Evolutionary conservation across 2,888 invertebrate species (phyloP).

Genomic region (Sesia bembeciformis): DNA sequence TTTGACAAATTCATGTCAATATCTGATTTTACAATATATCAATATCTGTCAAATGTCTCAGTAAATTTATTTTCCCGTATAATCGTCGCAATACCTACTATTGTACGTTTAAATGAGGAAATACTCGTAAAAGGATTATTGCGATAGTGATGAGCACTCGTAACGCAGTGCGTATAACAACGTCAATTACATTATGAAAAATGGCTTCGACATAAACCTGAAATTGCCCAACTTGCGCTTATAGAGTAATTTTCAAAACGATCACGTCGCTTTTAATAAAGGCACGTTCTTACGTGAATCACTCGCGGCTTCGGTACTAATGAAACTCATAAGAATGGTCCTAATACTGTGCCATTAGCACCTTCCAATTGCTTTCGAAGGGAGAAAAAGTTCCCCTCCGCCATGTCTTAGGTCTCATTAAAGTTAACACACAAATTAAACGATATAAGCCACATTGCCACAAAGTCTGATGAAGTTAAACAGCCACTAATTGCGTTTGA

Average conservation of each 20-base stretch:
- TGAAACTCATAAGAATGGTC: slow-evolving; percentile 66
- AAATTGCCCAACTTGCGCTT: slow-evolving; percentile 16
- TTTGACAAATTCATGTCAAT: too few species aligned
- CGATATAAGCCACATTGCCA: background rate
- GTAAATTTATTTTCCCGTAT: too few species aligned
- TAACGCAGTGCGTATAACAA: background rate
- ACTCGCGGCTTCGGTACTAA: slow-evolving; percentile 58
- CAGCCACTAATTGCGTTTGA: too few species aligned
- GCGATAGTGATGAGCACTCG: background rate
- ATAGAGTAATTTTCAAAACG: slow-evolving; percentile 56
- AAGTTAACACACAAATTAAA: background rate
- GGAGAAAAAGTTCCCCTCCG: slow-evolving; percentile 47
- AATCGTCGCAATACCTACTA: too few species aligned
- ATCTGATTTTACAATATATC: too few species aligned
- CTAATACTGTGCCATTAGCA: slow-evolving; percentile 60
- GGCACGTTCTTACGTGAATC: slow-evolving; percentile 65
- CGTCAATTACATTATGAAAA: slow-evolving; percentile 6
- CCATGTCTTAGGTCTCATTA: background rate
- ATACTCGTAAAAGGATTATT: too few species aligned
- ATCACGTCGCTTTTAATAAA: slow-evolving; percentile 63
- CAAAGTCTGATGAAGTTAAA: too few species aligned
- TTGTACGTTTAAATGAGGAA: too few species aligned
- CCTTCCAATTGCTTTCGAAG: slow-evolving; percentile 52
- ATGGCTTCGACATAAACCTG: slow-evolving; percentile 6
- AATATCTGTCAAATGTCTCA: too few species aligned